These are phyloP conservation scores for Stramonita haemastoma DNA, from an alignment of 2,888 invertebrate genomes.

Conservation along the genomic window DNA sequence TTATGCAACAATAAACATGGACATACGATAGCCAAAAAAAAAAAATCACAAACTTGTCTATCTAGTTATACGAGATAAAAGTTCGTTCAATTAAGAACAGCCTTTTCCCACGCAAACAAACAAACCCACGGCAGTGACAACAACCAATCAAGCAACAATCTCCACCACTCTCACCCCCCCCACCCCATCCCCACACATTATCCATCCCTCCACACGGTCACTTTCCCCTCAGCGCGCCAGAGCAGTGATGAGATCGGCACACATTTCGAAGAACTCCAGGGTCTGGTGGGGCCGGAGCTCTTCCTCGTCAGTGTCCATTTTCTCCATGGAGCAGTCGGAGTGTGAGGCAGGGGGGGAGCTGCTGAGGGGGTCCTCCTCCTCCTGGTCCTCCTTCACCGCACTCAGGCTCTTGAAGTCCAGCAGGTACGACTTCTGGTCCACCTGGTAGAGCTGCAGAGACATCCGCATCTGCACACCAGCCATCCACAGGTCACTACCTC, in stretches of 20 bases:
- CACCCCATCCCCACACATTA: not conserved
- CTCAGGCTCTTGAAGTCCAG: slow-evolving; percentile 95
- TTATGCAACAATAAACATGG: too few species aligned
- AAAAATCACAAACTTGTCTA: too few species aligned
- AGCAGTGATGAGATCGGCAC: slow-evolving; percentile 98
- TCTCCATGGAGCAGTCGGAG: slow-evolving; percentile 61
- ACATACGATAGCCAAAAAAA: too few species aligned
- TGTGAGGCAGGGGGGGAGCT: slow-evolving; percentile 40
- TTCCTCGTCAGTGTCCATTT: slow-evolving; percentile 68
- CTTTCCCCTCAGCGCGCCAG: slow-evolving; percentile 84
- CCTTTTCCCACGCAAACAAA: not conserved
- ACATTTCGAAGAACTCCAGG: slow-evolving; percentile 99
- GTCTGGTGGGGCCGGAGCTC: slow-evolving; percentile 87
- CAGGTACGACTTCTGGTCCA: slow-evolving; percentile 97
- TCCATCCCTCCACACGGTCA: not conserved
- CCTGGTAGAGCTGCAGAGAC: slow-evolving; percentile 99
- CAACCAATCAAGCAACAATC: not conserved
- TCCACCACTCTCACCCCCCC: not conserved
- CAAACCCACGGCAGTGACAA: not conserved
- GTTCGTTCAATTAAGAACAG: too few species aligned
- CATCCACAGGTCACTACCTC: not conserved
- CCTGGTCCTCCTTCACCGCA: slow-evolving; percentile 46
- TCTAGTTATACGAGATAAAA: too few species aligned
- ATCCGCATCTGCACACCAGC: slow-evolving; percentile 83
- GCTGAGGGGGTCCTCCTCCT: slow-evolving; percentile 33